Evolutionary conservation across 2,113 vertebrate genomes (phyloP), one percentile per base, ranked within the genome.

Genomic region (Rana temporaria): DNA sequence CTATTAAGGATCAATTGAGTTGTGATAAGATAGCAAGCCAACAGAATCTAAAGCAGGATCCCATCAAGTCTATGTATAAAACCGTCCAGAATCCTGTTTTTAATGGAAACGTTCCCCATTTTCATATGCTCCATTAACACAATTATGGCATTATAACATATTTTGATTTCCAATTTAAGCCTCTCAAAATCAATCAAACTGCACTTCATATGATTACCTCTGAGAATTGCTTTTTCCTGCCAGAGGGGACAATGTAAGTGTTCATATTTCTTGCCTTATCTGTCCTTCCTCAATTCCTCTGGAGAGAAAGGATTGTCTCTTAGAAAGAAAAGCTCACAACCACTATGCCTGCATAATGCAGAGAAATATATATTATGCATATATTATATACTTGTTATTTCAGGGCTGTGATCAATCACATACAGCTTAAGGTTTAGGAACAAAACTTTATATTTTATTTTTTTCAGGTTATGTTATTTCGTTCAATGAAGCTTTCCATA

Each of bases 1-100:
- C 72, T 83, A 83, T 83, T 83, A 83, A 72, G 56, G 71, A 67
- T 83, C 81, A 83, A 83, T 83, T 83, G 81, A 75, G 71, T 82
- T 83, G 72, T 76, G 81, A 83, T 83, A 76, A 83, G 81, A 82
- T 53, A 60, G 71, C 72, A 66, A 83, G 70, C 71, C 65, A 72
- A 52, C 81, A 52, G 81, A 67, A 76, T 83, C 53, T 83, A 68
- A 83, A 83, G 57, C 63, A 83, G 72, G 57, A 42, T 24, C 20
- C 55, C 0, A 6, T 60, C 32, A 76, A 83, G 72, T 48, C n/a
- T 34, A n/a, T 32, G 6, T 65, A 64, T 53, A 66, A 57, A 53
- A 53, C 6, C 38, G 19, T 38, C 42, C 48, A 59, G 32, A 76
- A n/a, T 52, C 15, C 63, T 17, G 20, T 59, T 60, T 76, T 59